These are phyloP conservation scores for Verasper variegatus DNA, from an alignment of 2,113 vertebrate species.

Conservation along the genomic window DNA sequence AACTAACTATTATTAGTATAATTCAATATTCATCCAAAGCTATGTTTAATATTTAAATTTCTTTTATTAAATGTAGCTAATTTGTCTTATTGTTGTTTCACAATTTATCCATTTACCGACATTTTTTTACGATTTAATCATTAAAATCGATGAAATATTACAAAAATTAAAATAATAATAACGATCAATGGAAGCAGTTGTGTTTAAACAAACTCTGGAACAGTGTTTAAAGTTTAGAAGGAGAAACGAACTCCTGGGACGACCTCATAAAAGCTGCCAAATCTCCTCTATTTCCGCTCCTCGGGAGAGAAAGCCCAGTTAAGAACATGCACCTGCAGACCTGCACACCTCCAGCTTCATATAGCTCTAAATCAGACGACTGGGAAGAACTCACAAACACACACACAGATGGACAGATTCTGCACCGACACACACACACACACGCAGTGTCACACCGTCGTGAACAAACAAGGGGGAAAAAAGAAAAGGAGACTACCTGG, in stretches of 20 bases:
- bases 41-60: too few species aligned
- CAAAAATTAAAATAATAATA: background rate
- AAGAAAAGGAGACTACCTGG: constrained; percentile 8
- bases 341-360: constrained; percentile 18
- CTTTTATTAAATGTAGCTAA: too few species aligned
- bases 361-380: constrained; percentile 33
- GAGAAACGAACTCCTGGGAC: constrained; percentile 16
- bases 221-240: constrained; percentile 3
- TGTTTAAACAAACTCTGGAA: background rate
- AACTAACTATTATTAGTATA: background rate
- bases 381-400: constrained; percentile 17
- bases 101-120: too few species aligned
- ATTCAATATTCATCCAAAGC: background rate
- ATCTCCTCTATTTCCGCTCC: constrained; percentile 21
- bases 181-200: background rate
- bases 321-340: constrained; percentile 63
- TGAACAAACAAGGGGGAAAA: constrained; percentile 40
- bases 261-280: constrained; percentile 28
- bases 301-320: constrained; percentile 50
- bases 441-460: constrained; percentile 29
- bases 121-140: too few species aligned
- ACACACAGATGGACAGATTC: constrained; percentile 47
- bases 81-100: too few species aligned
- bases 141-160: background rate
- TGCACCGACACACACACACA: constrained; percentile 23